These are phyloP conservation scores for Pantherophis vulpinus DNA, from an alignment of 2,797 vertebrate genomes.

Conservation along the genomic window DNA sequence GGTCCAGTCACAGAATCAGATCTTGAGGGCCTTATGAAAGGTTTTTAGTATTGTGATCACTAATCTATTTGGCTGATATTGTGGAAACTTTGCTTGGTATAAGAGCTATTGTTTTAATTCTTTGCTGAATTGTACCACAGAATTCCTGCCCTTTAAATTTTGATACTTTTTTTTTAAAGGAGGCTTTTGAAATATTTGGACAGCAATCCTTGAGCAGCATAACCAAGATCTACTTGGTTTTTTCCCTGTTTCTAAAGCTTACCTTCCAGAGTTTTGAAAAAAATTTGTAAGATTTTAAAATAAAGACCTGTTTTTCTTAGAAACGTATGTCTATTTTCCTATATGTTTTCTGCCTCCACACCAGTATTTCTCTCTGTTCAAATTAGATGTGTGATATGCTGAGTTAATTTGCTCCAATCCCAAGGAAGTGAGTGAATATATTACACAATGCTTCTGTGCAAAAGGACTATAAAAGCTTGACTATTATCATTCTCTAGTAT, in stretches of 20 bases:
- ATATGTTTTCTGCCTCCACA: background rate
- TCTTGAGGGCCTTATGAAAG: slow-evolving; percentile 5
- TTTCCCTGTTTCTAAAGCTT: background rate
- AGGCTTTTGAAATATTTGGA: background rate
- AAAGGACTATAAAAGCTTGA: background rate
- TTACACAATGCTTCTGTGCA: background rate
- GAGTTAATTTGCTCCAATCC: background rate
- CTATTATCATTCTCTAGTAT: background rate
- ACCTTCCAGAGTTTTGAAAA: background rate
- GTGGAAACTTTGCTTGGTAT: slow-evolving; percentile 26
- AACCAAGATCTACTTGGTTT: background rate
- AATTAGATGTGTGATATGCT: background rate
- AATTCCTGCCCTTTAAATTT: background rate
- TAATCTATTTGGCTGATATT: slow-evolving; percentile 24
- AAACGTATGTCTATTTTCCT: background rate
- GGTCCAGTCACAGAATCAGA: background rate
- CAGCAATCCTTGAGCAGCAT: background rate
- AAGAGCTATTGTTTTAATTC: background rate
- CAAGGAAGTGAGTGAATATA: background rate
- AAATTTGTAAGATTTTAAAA: background rate
- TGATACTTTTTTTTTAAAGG: background rate
- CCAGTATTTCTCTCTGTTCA: background rate
- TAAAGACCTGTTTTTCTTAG: background rate
- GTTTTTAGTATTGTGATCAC: slow-evolving; percentile 21
- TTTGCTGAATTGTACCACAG: background rate